Base-by-base conservation (phyloP, 2,888 invertebrate genomes). In the Tenthredo scrophulariae region DNA sequence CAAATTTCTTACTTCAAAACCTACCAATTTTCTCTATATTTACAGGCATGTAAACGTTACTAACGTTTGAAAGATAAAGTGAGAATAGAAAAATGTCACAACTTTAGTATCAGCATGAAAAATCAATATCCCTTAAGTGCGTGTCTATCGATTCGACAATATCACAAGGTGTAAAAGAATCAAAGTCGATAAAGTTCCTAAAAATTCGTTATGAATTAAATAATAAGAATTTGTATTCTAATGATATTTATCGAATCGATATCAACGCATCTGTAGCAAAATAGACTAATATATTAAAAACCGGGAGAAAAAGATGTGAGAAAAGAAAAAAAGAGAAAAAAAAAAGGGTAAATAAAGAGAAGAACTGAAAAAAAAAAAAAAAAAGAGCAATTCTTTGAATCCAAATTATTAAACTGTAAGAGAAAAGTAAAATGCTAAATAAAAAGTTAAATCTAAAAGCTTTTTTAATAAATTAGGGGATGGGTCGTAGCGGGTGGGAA, bases 91-190 rank as follows among this genome's bases (percentile, higher is more conserved):
- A 74, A 74, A 74, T 1, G 43, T 74, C 29, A 13, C 40, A 43
- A 46, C 74, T 40, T 74, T 74, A 43, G 43, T 74, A n/a, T 74
- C 13, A 74, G 74, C 74, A 22, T 40, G 43, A 67, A 67, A 67
- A 33, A 67, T 33, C 15, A 67, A 67, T 33, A 67, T 33, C 13
- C 74, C 74, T n/a, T 43, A 22, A 43, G 2, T 43, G 74, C 26
- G 29, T 10, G 43, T 10, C 1, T 74, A 74, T 43, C 74, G 43
- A 74, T 40, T 43, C 74, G 15, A 74, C 13, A 74, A 43, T 43
- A 62, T 26, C 62, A 0, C 37, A 13, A 26, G 26, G 2, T 33
- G 15, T 37, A 37, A 7, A 37, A 33, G n/a, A 40, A 43, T 40
- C 0, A 40, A 43, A 29, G 29, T 26, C 29, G 5, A 40, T n/a